phyloP scores from a whole-genome alignment of 2,113 vertebrate species.

The Eudyptes chrysolophus region DNA sequence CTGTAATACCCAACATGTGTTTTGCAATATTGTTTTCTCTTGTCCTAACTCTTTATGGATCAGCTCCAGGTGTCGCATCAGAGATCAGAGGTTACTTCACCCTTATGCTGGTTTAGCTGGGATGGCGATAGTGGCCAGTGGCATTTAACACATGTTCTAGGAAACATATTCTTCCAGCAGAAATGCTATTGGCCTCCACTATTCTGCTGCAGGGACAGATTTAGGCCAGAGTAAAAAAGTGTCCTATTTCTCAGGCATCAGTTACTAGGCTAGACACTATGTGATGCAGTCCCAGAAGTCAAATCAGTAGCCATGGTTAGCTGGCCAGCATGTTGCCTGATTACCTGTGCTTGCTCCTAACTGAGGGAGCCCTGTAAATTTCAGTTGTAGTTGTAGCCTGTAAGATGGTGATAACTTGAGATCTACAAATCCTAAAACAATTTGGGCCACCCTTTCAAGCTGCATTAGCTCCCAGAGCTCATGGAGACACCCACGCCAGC shows the following conservation, averaged over 20 bases:
- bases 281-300: not conserved
- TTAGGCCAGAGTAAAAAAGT: not conserved
- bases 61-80: not conserved
- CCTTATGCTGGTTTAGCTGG: not conserved
- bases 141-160: not conserved
- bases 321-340: not conserved
- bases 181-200: not conserved
- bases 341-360: not conserved
- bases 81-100: not conserved
- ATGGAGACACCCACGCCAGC: not conserved
- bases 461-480: not conserved
- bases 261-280: not conserved
- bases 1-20: not conserved
- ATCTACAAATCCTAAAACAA: not conserved
- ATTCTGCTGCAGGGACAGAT: not conserved
- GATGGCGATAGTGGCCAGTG: rapidly evolving
- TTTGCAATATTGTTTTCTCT: not conserved
- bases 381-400: not conserved
- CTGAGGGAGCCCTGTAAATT: not conserved
- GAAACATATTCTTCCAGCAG: not conserved
- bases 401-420: not conserved
- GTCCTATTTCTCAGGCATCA: not conserved
- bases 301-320: not conserved
- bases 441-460: not conserved
- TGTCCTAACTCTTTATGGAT: not conserved